Conservation (phyloP, 1,140 invertebrate species). For the Copidosoma floridanum region DNA sequence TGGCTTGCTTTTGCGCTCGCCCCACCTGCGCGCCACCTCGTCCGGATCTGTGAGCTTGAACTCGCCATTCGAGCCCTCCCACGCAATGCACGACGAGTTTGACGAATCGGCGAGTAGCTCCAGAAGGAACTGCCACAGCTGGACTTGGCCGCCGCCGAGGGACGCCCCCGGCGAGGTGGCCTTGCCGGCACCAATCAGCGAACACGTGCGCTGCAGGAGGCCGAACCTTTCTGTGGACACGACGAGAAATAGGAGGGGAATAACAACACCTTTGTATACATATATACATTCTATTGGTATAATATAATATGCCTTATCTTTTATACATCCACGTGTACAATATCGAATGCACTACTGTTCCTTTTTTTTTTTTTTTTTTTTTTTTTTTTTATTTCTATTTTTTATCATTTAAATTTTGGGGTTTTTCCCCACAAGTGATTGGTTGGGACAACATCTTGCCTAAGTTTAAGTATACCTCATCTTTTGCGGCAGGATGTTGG, state of each 20-base stretch:
- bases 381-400: no score
- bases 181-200: slow-evolving; percentile 58
- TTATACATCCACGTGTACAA: no score
- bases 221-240: slow-evolving; percentile 47
- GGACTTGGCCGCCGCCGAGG: slow-evolving; percentile 87
- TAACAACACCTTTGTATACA: no score
- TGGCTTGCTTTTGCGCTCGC: slow-evolving; percentile 95
- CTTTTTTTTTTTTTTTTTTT: no score
- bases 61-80: slow-evolving; percentile 94
- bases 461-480: no score
- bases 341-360: no score
- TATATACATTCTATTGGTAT: no score
- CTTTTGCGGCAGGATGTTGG: no score
- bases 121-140: slow-evolving; percentile 98
- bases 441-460: no score
- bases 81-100: slow-evolving; percentile 89
- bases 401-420: no score
- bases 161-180: slow-evolving; percentile 57
- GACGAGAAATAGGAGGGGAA: slow-evolving; percentile 13
- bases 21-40: slow-evolving; percentile 96
- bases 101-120: slow-evolving; percentile 93
- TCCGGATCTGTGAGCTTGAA: slow-evolving; percentile 98
- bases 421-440: no score
- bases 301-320: no score
- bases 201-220: slow-evolving; percentile 51